A percentile compares a stretch with the other conserved stretches of the same genome.
phyloP scores from a whole-genome alignment of 1,140 invertebrate genomes.

The Bradynema listronoti region DNA sequence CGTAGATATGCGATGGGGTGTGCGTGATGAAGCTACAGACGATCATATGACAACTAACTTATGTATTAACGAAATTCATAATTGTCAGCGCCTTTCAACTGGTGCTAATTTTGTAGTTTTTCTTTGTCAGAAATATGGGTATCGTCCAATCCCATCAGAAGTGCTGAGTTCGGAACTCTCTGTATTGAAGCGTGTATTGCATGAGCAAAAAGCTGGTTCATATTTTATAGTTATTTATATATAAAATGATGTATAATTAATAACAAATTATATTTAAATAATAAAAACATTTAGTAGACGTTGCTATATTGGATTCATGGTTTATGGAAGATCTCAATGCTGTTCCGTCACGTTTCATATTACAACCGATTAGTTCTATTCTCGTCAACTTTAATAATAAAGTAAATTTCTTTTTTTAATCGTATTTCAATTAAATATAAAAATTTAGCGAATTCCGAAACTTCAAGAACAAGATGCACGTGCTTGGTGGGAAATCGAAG shows the following conservation, averaged over 20 bases:
- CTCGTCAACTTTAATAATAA: constrained; percentile 96
- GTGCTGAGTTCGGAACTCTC: constrained; percentile 83
- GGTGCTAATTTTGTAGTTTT: constrained; percentile 90
- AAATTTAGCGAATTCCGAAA: constrained; percentile 75
- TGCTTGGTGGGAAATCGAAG: constrained; percentile 92
- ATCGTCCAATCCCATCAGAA: constrained; percentile 88
- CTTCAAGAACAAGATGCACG: constrained; percentile 89
- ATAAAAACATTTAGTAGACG: constrained; percentile 71
- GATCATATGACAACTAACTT: constrained; percentile 75
- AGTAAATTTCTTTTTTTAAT: constrained; percentile 62
- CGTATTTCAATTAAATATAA: not conserved
- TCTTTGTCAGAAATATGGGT: constrained; percentile 94
- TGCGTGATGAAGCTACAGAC: constrained; percentile 63
- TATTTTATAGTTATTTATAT: too few species aligned
- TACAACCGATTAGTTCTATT: constrained; percentile 93
- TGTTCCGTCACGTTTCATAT: constrained; percentile 77
- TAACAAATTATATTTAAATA: too few species aligned
- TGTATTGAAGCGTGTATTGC: constrained; percentile 74
- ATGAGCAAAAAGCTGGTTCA: too few species aligned
- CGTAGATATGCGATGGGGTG: constrained; percentile 95
- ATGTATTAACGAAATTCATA: constrained; percentile 94
- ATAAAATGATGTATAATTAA: too few species aligned
- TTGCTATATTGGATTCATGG: constrained; percentile 80
- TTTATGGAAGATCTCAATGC: constrained; percentile 92
- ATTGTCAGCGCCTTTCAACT: constrained; percentile 91